phyloP scores from a whole-genome alignment of 2,113 vertebrate genomes.

The Catharus bicknelli region DNA sequence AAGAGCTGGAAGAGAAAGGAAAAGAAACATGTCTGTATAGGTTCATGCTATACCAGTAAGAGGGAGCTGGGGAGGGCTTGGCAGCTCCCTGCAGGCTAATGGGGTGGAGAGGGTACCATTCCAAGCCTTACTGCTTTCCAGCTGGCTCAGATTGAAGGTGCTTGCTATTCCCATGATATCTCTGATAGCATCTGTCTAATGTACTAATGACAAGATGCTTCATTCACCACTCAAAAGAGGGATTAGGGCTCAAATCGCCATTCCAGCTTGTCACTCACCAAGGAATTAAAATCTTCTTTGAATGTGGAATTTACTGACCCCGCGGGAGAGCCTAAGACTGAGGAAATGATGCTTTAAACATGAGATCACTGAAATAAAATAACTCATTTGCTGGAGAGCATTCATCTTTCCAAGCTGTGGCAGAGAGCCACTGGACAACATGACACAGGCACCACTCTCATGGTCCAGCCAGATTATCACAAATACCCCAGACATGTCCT shows the following conservation, averaged over 20 bases:
- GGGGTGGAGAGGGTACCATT: background rate
- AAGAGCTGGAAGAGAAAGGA: background rate
- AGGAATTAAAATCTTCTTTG: slow-evolving; percentile 63
- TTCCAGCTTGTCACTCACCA: slow-evolving; percentile 50
- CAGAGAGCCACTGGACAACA: background rate
- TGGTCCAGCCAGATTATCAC: background rate
- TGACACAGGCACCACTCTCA: background rate
- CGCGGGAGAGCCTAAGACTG: background rate
- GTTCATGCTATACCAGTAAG: background rate
- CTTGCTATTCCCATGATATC: slow-evolving; percentile 10
- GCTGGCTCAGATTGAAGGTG: background rate
- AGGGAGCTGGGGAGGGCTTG: background rate
- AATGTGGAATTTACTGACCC: slow-evolving; percentile 44
- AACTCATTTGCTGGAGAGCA: background rate
- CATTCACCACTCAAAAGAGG: background rate
- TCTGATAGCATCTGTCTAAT: slow-evolving; percentile 10
- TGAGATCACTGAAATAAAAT: slow-evolving; percentile 56
- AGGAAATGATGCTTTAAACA: slow-evolving; percentile 43
- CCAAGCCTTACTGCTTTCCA: background rate
- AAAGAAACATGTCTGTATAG: background rate
- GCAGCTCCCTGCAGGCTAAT: background rate
- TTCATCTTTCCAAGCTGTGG: slow-evolving; percentile 27
- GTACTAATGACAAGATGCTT: slow-evolving; percentile 24
- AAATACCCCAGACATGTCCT: background rate
- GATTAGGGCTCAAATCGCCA: slow-evolving; percentile 13